phyloP scores from a whole-genome alignment of 2,888 invertebrate species.

The Rhagonycha fulva region DNA sequence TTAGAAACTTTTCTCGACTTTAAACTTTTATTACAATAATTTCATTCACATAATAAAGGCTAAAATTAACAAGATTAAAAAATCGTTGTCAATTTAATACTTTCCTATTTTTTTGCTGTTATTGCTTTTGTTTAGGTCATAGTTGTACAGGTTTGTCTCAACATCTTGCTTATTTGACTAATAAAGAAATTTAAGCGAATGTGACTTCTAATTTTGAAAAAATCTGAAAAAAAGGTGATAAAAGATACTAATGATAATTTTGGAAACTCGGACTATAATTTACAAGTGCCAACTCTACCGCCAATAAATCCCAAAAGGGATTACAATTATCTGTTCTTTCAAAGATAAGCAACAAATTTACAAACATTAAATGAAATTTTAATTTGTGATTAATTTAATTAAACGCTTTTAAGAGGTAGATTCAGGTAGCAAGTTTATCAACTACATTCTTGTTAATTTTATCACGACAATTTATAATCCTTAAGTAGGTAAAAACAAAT shows the following conservation, averaged over 20 bases:
- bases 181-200: no score
- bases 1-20: no score
- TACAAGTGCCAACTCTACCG: not conserved
- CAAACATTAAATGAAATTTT: not conserved
- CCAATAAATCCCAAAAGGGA: not conserved
- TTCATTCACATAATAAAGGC: no score
- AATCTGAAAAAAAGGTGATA: not conserved
- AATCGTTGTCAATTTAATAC: no score
- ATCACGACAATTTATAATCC: slow-evolving; percentile 16
- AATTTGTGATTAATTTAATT: not conserved
- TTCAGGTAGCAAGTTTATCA: not conserved
- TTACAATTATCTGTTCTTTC: not conserved
- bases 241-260: not conserved
- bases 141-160: no score
- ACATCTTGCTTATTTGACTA: no score
- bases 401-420: not conserved
- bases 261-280: not conserved
- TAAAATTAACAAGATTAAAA: no score
- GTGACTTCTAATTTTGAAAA: no score
- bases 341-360: not conserved
- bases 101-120: no score
- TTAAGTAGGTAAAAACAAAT: not conserved
- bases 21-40: no score
- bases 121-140: no score
- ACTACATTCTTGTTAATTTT: slow-evolving; percentile 8